Evolutionary conservation across 2,888 invertebrate genomes (phyloP), one percentile per base, ranked within the genome.

Genomic region (Leucophenga montana): DNA sequence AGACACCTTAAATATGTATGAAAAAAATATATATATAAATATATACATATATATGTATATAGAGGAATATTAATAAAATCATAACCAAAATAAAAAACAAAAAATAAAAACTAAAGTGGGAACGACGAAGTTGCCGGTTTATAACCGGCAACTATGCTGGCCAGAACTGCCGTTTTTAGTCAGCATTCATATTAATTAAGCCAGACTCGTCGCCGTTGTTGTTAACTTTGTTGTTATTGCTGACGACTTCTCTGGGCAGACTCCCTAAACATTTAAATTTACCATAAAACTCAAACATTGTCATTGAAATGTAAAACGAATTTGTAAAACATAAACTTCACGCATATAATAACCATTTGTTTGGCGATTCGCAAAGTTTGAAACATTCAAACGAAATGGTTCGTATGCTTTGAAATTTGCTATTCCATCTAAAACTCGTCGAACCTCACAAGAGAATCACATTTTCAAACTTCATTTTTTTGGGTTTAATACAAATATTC

Each of bases 1-100:
- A 61, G 65, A 61, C 61, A 44, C 48, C 62, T 27, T 22, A 56
- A 20, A 20, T 22, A 56, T 18, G 59, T 33, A 27, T 31, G 4
- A n/a, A 61, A 33, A 61, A 31, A 14, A 11, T 3, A 53, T 27
- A 11, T 50, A 50, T 50, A n/a, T n/a, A n/a, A n/a, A n/a, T n/a
- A n/a, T n/a, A n/a, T n/a, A n/a, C n/a, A n/a, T n/a, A n/a, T n/a
- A n/a, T n/a, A n/a, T n/a, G n/a, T n/a, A n/a, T n/a, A n/a, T n/a
- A n/a, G n/a, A n/a, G n/a, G n/a, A n/a, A n/a, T n/a, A 13, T 16
- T 62, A 39, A 56, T 39, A 67, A 22, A 39, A 68, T 13, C 67
- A 48, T n/a, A 68, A 44, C 44, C 39, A 57, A 22, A 57, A 72
- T 68, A 69, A 61, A 67, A 33, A 13, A 64, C 20, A 61, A 50